Base-by-base conservation (phyloP, 2,113 vertebrate genomes). In the Pluvianellus socialis region DNA sequence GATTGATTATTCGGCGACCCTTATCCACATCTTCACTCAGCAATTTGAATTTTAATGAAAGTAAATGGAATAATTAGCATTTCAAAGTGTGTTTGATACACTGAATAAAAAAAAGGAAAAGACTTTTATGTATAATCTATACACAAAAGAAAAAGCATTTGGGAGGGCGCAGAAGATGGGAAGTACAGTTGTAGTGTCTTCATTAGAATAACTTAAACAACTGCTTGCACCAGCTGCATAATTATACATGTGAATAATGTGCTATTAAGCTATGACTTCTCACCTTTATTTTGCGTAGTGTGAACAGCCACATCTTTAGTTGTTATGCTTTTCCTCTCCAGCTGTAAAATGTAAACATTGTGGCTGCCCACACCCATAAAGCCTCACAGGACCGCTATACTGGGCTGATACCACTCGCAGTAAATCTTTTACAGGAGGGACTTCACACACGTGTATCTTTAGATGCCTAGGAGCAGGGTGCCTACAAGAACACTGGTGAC, bases 11-110 rank as follows among this genome's bases (percentile, higher is more conserved):
- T 98, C 55, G 6, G 94, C 84, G 90, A 98, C 98, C 98, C 98
- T 98, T 98, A 98, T 97, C 96, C 89, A 77, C 98, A 98, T 98
- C 98, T 98, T 98, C 98, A 98, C 97, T 98, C 94, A 96, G 97
- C 97, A 98, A 99, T 98, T 98, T 98, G 98, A 98, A 98, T 98
- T 98, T 98, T 98, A 98, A 98, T 98, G 98, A 98, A 98, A 98
- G 98, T 94, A 98, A 98, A 98, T 98, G 96, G 96, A 98, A 98
- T 98, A 98, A 99, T 99, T 98, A 98, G 97, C 98, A 99, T 98
- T 98, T 99, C 98, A 98, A 98, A 98, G 98, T 98, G 88, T 98
- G 97, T 98, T 98, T 98, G 98, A 98, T 98, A 98, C 95, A 98
- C 92, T 97, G 95, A 98, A 94, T 83, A 96, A 97, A 98, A 97